Base-by-base conservation (phyloP, 2,797 vertebrate species). In the Sparidentex hasta region DNA sequence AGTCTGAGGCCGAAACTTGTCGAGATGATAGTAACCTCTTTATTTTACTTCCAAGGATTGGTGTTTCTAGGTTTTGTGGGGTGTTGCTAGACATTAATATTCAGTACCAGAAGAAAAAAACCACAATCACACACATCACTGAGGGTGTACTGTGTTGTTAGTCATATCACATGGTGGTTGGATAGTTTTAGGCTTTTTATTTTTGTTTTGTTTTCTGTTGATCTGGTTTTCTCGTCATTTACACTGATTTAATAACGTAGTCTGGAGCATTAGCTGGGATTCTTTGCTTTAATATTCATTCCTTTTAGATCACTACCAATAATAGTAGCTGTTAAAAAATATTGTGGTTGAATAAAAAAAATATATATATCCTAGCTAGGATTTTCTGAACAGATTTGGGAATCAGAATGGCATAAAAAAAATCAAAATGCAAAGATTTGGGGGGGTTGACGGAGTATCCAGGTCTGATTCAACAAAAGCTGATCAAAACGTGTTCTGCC, bases 181-280 rank as follows among this genome's bases (percentile, higher is more conserved):
- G 86, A 85, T 92, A 90, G 89, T 80, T 85, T 85, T 83, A 74
- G 75, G 68, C 65, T 25, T 87, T 86, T 80, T 76, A 83, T 80
- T 79, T 33, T 25, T 62, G 16, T 89, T 87, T 88, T 89, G 75
- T 92, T 87, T 89, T 93, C 86, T 92, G 90, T 87, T 92, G 81
- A 93, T 92, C 85, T 91, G 91, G 90, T 90, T 93, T 92, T 91
- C 88, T 90, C 71, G 85, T 95, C 90, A 88, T 90, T 92, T 87
- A 93, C 89, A 92, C 91, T 91, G 89, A 93, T 92, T 87, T 85
- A 88, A 91, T 90, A 74, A 88, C 88, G 76, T 95, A 93, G 92
- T 92, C 88, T 83, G 90, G 87, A 90, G 82, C 80, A 87, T 87
- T 91, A 93, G 90, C 75, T 85, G 83, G 84, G 89, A 89, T 88